Conservation (phyloP, 2,888 invertebrate species). For the Drosophila mimetica region DNA sequence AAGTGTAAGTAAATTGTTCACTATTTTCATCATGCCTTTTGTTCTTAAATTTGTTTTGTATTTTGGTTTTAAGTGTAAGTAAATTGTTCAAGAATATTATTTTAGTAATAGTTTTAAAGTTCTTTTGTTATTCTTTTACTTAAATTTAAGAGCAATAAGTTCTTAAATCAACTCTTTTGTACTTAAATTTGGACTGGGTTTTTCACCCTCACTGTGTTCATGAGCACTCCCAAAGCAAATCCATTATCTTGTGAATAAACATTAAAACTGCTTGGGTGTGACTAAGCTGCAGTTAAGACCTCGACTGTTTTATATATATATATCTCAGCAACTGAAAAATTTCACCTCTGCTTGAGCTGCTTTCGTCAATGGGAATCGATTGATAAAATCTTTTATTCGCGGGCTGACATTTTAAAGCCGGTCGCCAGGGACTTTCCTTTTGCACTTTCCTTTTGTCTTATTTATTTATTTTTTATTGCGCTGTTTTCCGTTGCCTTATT, state of each 20-base stretch:
- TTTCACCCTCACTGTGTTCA: no score
- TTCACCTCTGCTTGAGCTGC: conserved; percentile 20
- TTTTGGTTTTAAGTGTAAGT: no score
- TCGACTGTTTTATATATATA: conserved; percentile 10
- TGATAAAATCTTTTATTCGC: conserved; percentile 20
- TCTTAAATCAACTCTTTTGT: no score
- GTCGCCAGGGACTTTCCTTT: conserved; percentile 1
- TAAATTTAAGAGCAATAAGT: no score
- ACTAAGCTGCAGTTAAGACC: conserved; percentile 47
- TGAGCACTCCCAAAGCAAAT: conserved; percentile 12
- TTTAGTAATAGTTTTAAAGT: no score
- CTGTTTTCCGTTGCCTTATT: conserved; percentile 9
- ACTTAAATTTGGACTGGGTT: no score
- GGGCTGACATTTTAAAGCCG: conserved; percentile 12
- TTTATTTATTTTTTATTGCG: conserved; percentile 25
- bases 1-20: no score
- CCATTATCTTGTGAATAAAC: conserved; percentile 21
- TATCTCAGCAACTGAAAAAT: conserved; percentile 18
- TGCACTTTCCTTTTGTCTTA: conserved; percentile 5
- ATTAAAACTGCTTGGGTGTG: conserved; percentile 22
- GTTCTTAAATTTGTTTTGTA: no score
- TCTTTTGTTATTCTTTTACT: no score
- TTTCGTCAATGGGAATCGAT: conserved; percentile 32
- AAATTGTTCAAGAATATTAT: no score
- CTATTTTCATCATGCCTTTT: no score